Base-by-base conservation (phyloP, 2,888 invertebrate species). In the Cantharis rustica region DNA sequence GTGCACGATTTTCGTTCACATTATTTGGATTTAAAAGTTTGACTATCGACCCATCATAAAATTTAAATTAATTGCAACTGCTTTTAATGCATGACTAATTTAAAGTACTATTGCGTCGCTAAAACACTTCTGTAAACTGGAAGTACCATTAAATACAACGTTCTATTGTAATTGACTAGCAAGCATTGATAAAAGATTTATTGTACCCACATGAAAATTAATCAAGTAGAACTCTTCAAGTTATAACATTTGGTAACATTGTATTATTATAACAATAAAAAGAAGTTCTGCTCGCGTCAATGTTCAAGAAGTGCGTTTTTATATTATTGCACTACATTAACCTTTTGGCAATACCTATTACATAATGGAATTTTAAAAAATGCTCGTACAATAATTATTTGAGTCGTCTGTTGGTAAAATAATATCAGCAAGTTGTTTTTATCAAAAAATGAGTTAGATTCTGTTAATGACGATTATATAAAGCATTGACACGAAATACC, bases 401-500 rank as follows among this genome's bases (percentile, higher is more conserved):
- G 9, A 16, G 20, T 20, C 16, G 16, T 64, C 20, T n/a, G 16
- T 17, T 17, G 64, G 17, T 1, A 64, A 64, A 20, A 64, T 64
- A 11, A 20, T 64, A 64, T 64, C 13, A 64, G 13, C 20, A 20
- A 17, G 64, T 64, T 64, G 16, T 20, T 20, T 20, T 64, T 17
- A 64, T 61, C 72, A 66, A 66, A 68, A 77, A 75, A 75, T 69
- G 47, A 68, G 69, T 73, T 68, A 16, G 62, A 71, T 75, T 15
- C 64, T 73, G 64, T 72, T 75, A 75, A 80, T 77, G 72, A 69
- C 72, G 72, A 79, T 72, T 79, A 79, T 75, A 76, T 74, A 79
- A 77, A 77, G 77, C 77, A 77, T 80, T 75, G 80, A 79, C 80
- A 79, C 73, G 78, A 78, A 77, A 78, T 78, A 71, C 71, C 23